phyloP scores from a whole-genome alignment of 2,113 vertebrate species.

The Puma concolor region DNA sequence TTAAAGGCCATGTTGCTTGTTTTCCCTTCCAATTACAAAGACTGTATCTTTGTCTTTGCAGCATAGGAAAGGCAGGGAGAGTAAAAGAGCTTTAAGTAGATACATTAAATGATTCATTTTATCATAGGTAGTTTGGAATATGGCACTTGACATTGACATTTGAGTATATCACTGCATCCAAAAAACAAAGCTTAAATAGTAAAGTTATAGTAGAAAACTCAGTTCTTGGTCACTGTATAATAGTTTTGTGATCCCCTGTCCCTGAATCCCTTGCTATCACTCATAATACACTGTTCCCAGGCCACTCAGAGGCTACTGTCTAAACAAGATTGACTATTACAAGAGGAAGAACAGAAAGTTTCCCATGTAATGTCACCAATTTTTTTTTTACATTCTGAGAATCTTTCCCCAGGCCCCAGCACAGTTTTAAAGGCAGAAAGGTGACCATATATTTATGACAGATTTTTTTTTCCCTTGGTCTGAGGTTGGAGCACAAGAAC shows the following conservation, averaged over 20 bases:
- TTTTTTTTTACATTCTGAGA: constrained; percentile 70
- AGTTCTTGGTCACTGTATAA: constrained; percentile 77
- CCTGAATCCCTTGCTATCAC: constrained; percentile 63
- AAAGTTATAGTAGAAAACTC: constrained; percentile 84
- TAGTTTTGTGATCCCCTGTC: constrained; percentile 66
- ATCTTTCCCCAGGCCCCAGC: constrained; percentile 69
- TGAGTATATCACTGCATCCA: constrained; percentile 56
- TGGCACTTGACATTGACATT: constrained; percentile 69
- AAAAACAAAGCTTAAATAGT: constrained; percentile 82
- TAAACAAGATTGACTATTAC: constrained; percentile 86
- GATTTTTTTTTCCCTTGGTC: constrained; percentile 62
- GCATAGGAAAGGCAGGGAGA: neutral
- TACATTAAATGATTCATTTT: constrained; percentile 67
- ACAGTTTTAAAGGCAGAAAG: constrained; percentile 72
- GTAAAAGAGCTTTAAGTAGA: constrained; percentile 63
- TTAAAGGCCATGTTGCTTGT: constrained; percentile 75
- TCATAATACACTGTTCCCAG: constrained; percentile 58
- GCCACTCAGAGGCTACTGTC: constrained; percentile 78
- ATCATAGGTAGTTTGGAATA: constrained; percentile 68
- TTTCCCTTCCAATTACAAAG: constrained; percentile 29
- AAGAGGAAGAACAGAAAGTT: constrained; percentile 76
- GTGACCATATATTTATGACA: constrained; percentile 79
- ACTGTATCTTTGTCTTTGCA: neutral
- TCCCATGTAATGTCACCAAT: constrained; percentile 72
- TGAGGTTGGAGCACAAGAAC: constrained; percentile 71